Base-by-base conservation (phyloP, 2,888 invertebrate species). In the Drosophila birchii region DNA sequence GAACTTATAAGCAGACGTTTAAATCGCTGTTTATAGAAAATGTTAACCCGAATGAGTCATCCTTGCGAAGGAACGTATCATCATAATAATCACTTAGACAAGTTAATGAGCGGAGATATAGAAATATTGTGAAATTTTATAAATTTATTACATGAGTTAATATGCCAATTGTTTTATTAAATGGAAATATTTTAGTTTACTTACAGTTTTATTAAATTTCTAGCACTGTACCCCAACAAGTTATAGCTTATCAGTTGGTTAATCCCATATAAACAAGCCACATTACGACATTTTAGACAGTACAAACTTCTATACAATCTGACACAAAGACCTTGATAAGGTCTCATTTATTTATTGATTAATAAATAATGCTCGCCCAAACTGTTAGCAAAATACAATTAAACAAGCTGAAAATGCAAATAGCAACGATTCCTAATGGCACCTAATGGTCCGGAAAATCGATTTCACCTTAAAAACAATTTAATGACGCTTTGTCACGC, bases 361-460 rank as follows among this genome's bases (percentile, higher is more conserved):
- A 59, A 62, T 45, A 60, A 59, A 59, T 62, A 60, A 63, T 61
- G 20, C 32, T 36, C 11, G 14, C 12, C 43, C 16, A 12, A 34
- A 43, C 26, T 63, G 64, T 49, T 16, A 26, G 18, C 41, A 14
- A 41, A 36, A 43, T 63, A 64, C 41, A 49, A 36, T 63, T 64
- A 51, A 66, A 64, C 49, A 49, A 49, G 34, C 66, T 51, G 51
- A 39, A 61, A 63, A 63, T 47, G 26, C 14, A 63, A 62, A 63
- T 23, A 62, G 18, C 39, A 58, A 80, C 76, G 69, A 71, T 72
- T 71, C 60, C 69, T 61, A 72, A 76, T 68, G 47, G 58, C 66
- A 67, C 71, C 61, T 76, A 85, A 81, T 80, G 80, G 70, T 55
- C 71, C 67, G 74, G 78, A 83, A 85, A 81, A 84, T 84, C 80